Percentiles rank a stretch among this genome's conserved stretches.
Evolutionary conservation across 2,113 vertebrate genomes (phyloP).

Genomic region (Athene cunicularia): DNA sequence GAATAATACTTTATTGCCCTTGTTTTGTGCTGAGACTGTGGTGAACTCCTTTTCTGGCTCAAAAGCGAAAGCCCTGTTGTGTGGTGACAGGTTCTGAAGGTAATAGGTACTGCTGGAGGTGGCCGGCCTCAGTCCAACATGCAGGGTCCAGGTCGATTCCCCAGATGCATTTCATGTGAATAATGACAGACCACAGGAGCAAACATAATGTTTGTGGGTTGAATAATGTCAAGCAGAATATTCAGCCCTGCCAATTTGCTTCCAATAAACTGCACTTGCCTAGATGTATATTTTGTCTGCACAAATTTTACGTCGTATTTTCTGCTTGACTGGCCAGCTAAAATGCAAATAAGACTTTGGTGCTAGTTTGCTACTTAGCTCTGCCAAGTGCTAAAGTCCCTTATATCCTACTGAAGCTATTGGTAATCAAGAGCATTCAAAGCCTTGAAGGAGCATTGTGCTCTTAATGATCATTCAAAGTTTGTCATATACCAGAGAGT

Average conservation of each 20-base stretch:
- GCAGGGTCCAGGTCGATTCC: not conserved
- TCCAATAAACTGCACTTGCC: not conserved
- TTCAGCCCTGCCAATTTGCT: not conserved
- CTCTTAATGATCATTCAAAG: not conserved
- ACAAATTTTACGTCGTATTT: not conserved
- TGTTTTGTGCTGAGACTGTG: not conserved
- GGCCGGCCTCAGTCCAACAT: not conserved
- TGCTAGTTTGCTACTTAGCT: not conserved
- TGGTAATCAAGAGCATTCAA: not conserved
- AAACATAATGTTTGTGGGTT: accelerated
- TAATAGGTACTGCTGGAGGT: not conserved
- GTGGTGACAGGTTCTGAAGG: not conserved
- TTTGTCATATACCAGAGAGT: not conserved
- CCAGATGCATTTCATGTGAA: not conserved
- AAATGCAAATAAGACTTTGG: not conserved
- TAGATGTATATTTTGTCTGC: not conserved
- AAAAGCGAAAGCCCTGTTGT: not conserved
- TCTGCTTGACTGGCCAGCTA: not conserved
- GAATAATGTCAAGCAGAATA: not conserved
- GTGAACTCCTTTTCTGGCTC: not conserved
- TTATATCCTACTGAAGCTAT: not conserved
- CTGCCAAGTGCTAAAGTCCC: not conserved
- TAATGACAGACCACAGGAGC: not conserved
- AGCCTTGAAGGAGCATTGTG: not conserved
- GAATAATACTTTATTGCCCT: not conserved